Conservation (phyloP, 2,797 vertebrate genomes). For the Oreochromis grahami region DNA sequence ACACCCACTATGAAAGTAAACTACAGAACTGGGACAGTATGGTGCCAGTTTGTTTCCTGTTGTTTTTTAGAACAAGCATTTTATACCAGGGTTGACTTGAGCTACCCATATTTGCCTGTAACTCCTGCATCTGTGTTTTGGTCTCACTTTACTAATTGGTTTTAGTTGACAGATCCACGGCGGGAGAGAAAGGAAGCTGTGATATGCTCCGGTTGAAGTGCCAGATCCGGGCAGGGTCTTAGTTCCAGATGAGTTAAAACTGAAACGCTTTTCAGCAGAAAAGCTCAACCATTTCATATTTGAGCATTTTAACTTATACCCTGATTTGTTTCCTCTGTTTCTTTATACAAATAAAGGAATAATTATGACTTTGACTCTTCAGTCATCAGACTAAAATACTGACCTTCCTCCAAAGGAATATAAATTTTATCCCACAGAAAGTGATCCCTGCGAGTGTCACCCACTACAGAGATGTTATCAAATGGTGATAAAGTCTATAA, state of each 20-base stretch:
- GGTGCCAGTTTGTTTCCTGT: background rate
- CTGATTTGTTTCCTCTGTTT: background rate
- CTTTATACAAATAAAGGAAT: background rate
- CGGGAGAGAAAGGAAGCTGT: constrained; percentile 23
- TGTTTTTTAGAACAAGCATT: background rate
- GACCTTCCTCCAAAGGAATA: background rate
- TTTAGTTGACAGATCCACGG: constrained; percentile 41
- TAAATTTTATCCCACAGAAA: background rate
- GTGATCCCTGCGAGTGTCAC: background rate
- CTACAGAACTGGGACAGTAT: background rate
- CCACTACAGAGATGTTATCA: background rate
- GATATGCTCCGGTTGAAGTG: constrained; percentile 27
- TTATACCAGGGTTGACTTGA: background rate
- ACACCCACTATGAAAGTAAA: background rate
- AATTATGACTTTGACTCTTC: background rate
- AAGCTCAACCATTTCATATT: constrained; percentile 1
- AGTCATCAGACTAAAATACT: background rate
- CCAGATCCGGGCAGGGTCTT: constrained; percentile 22
- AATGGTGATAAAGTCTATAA: background rate
- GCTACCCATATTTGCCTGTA: background rate
- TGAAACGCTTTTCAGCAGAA: constrained; percentile 27
- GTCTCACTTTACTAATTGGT: constrained; percentile 53
- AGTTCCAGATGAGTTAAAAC: constrained; percentile 43
- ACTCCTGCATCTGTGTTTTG: constrained; percentile 17
- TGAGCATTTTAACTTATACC: background rate